A percentile compares a stretch with the other conserved stretches of the same genome.
Evolutionary conservation across 2,888 invertebrate genomes (phyloP).

Genomic region (Phengaris arion): DNA sequence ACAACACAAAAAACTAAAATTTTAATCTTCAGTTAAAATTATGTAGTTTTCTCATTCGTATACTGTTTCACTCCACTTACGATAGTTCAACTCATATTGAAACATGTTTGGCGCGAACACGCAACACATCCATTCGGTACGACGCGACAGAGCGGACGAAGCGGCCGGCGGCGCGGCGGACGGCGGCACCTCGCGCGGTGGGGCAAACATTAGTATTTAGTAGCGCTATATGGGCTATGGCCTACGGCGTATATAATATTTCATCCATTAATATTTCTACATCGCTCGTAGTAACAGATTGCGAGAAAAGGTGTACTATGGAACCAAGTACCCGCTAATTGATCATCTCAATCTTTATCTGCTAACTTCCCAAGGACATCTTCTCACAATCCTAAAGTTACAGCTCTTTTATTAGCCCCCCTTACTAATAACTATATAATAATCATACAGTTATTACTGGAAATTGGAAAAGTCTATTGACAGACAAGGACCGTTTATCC

Average conservation of each 20-base stretch:
- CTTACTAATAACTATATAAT: too few species aligned
- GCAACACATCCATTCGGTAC: constrained; percentile 48
- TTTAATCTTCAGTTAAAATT: constrained; percentile 49
- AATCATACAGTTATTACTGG: too few species aligned
- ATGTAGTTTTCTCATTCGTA: constrained; percentile 47
- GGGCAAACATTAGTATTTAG: constrained; percentile 17
- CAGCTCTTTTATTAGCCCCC: too few species aligned
- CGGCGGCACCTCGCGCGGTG: constrained; percentile 2
- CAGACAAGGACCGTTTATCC: too few species aligned
- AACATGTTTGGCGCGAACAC: constrained; percentile 54
- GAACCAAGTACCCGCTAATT: not conserved
- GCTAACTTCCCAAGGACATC: too few species aligned
- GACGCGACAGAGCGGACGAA: constrained; percentile 52
- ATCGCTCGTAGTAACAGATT: not conserved
- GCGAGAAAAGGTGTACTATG: not conserved
- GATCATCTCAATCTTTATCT: not conserved
- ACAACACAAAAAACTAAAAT: constrained; percentile 54
- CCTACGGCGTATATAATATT: not conserved
- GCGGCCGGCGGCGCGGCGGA: constrained; percentile 19
- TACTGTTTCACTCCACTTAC: constrained; percentile 42
- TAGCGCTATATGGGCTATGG: not conserved
- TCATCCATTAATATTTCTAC: not conserved
- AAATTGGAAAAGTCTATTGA: too few species aligned
- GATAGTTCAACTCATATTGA: constrained; percentile 47
- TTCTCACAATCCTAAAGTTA: too few species aligned